phyloP scores from a whole-genome alignment of 1,140 invertebrate genomes.

The Dendroctonus valens region DNA sequence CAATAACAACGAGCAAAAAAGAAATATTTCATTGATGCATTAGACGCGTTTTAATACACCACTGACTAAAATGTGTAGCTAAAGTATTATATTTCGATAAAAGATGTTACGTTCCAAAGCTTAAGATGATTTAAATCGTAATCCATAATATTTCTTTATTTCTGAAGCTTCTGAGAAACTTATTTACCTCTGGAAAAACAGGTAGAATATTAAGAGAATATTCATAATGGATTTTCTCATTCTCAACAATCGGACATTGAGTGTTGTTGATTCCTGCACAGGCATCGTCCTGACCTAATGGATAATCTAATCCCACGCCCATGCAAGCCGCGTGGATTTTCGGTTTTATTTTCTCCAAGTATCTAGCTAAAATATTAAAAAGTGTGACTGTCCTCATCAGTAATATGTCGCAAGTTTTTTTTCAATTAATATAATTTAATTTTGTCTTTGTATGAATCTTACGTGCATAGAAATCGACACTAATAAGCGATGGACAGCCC shows the following conservation, averaged over 20 bases:
- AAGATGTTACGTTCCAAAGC: too few relatives aligned
- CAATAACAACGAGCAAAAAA: too few relatives aligned
- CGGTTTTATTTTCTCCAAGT: slow-evolving; percentile 31
- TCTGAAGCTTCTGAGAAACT: too few relatives aligned
- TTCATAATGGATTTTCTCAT: slow-evolving; percentile 29
- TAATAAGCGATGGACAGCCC: slow-evolving; percentile 16
- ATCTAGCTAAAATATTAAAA: slow-evolving; percentile 21
- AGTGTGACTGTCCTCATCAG: too few relatives aligned
- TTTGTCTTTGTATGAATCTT: neutral
- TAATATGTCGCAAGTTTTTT: too few relatives aligned
- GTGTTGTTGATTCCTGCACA: slow-evolving; percentile 35
- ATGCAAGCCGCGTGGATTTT: slow-evolving; percentile 21
- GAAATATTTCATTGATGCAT: too few relatives aligned
- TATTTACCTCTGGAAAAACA: slow-evolving; percentile 33
- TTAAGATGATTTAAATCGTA: too few relatives aligned
- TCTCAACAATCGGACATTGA: slow-evolving; percentile 32
- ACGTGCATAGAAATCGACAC: slow-evolving; percentile 17
- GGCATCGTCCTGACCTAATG: slow-evolving; percentile 30
- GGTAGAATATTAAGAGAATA: slow-evolving; percentile 22
- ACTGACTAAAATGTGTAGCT: too few relatives aligned
- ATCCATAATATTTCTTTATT: too few relatives aligned
- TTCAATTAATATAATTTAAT: neutral
- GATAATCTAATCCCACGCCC: slow-evolving; percentile 30
- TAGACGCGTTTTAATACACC: too few relatives aligned
- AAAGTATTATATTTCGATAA: too few relatives aligned